Conservation (phyloP, 2,888 invertebrate species). For the Ethmia dodecea region DNA sequence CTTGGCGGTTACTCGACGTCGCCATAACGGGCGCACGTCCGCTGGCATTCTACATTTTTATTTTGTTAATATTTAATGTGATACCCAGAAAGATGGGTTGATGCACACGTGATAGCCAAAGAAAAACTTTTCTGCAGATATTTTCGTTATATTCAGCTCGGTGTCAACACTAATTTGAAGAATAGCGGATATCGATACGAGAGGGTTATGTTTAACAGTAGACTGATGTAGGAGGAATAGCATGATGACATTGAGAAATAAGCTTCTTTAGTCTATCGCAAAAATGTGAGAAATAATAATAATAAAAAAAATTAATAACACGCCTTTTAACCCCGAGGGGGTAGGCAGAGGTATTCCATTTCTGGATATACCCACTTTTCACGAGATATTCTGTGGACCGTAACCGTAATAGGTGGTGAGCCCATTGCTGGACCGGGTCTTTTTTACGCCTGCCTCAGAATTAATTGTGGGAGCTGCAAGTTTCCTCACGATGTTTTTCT, state of each 20-base stretch:
- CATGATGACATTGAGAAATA: neutral
- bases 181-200: neutral
- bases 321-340: no score
- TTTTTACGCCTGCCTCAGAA: no score
- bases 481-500: no score
- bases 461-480: no score
- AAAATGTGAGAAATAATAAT: no score
- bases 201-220: neutral
- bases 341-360: no score
- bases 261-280: no score
- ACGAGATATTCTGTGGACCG: no score
- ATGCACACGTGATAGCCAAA: constrained; percentile 15
- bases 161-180: neutral
- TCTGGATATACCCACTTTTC: no score
- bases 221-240: neutral
- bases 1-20: constrained; percentile 55
- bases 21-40: constrained; percentile 59
- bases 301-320: no score
- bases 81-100: constrained; percentile 35
- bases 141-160: neutral
- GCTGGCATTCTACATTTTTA: constrained; percentile 70
- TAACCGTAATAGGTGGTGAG: no score
- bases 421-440: no score
- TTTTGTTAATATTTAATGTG: constrained; percentile 76
- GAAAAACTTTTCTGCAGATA: constrained; percentile 12